phyloP scores from a whole-genome alignment of 2,888 invertebrate species.

The Iphiclides podalirius region DNA sequence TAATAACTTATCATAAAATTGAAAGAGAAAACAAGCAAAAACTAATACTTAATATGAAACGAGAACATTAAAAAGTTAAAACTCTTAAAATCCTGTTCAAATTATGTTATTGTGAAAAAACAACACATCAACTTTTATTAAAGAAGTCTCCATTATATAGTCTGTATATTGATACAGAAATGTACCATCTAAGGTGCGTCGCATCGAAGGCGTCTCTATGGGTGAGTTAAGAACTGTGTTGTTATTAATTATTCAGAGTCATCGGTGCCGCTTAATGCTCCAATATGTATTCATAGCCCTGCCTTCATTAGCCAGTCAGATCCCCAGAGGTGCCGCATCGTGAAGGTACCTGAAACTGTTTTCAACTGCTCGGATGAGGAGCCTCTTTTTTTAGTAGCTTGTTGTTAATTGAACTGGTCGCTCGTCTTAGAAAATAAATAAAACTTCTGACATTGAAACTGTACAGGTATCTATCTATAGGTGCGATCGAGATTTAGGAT shows the following conservation, averaged over 20 bases:
- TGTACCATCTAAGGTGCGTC: too few relatives aligned
- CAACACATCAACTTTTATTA: too few relatives aligned
- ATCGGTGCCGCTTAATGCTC: conserved; percentile 53
- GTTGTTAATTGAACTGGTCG: background rate
- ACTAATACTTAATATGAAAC: too few relatives aligned
- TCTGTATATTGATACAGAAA: too few relatives aligned
- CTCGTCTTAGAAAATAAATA: background rate
- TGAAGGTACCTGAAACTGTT: conserved; percentile 43
- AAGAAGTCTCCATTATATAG: too few relatives aligned
- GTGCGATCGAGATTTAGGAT: too few relatives aligned
- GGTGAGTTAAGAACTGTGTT: conserved; percentile 45
- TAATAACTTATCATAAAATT: too few relatives aligned
- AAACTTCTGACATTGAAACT: background rate
- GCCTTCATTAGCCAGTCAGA: conserved; percentile 51
- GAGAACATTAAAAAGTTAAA: too few relatives aligned
- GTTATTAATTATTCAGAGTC: conserved; percentile 61
- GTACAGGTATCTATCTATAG: background rate
- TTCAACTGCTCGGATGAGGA: conserved; percentile 25
- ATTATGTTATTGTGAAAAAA: too few relatives aligned
- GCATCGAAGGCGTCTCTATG: conserved; percentile 29
- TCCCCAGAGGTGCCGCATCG: conserved; percentile 34
- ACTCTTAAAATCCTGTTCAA: too few relatives aligned
- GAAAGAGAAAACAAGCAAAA: too few relatives aligned
- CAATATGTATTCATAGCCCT: conserved; percentile 71
- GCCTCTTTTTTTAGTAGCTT: background rate